Evolutionary conservation across 2,113 vertebrate genomes (phyloP).

Genomic region (Orcinus orca): DNA sequence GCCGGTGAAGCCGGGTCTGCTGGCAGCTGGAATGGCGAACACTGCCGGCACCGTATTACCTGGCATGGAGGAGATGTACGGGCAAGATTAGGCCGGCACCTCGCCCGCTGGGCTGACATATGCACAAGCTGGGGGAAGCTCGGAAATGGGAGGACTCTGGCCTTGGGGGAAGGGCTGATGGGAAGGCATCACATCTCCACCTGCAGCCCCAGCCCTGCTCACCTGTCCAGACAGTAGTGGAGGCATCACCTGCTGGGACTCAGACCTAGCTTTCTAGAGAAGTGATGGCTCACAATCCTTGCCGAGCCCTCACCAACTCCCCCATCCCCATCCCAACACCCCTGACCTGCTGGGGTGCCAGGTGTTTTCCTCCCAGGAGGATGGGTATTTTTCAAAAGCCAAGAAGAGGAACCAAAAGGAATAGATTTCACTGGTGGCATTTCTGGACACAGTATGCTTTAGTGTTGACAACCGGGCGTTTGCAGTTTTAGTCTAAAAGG

Average conservation of each 20-base stretch:
- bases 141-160: not conserved
- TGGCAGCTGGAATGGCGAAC: slow-evolving; percentile 96
- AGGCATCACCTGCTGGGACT: not conserved
- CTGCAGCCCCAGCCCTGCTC: not conserved
- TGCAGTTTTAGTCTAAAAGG: not conserved
- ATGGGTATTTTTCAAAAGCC: not conserved
- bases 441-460: not conserved
- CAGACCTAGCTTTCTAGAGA: not conserved
- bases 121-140: not conserved
- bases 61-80: slow-evolving; percentile 72
- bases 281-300: too few species aligned
- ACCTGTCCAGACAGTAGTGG: not conserved
- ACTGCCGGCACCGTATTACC: slow-evolving; percentile 97
- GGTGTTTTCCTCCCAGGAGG: not conserved
- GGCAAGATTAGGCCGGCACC: not conserved
- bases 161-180: not conserved
- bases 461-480: not conserved
- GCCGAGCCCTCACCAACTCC: not conserved
- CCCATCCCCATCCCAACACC: not conserved
- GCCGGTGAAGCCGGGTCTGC: slow-evolving; percentile 91
- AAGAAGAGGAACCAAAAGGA: not conserved
- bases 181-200: not conserved
- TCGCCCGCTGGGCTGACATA: not conserved
- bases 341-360: not conserved
- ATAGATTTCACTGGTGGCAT: not conserved